These are phyloP conservation scores for Ovis canadensis DNA, from an alignment of 2,113 vertebrate species.

Conservation along the genomic window DNA sequence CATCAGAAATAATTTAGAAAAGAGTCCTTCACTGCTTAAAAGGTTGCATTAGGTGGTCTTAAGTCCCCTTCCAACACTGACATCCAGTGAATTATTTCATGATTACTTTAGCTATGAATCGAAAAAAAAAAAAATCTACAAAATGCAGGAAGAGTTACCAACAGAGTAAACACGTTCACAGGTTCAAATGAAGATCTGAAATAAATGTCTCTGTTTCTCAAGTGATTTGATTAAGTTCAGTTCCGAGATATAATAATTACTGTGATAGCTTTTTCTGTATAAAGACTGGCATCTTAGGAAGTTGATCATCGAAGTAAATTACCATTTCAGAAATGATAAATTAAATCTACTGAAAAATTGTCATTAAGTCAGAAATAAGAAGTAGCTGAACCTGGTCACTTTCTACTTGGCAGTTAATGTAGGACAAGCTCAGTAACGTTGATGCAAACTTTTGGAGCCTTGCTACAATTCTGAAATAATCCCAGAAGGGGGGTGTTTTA, in stretches of 20 bases:
- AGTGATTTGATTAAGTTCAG: background rate
- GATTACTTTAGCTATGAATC: background rate
- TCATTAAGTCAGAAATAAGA: background rate
- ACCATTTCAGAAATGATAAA: slow-evolving; percentile 11
- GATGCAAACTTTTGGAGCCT: background rate
- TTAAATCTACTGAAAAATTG: background rate
- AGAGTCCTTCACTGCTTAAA: background rate
- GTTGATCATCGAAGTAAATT: background rate
- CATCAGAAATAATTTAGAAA: slow-evolving; percentile 18
- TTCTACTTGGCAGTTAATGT: background rate
- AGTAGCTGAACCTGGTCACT: background rate
- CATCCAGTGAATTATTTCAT: slow-evolving; percentile 26
- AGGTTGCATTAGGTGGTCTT: background rate
- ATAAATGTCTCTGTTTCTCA: background rate
- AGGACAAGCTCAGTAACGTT: background rate
- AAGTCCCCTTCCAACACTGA: background rate
- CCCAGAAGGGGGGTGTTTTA: background rate
- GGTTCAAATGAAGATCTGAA: background rate
- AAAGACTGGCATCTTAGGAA: background rate
- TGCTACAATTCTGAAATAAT: background rate
- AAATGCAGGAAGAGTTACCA: slow-evolving; percentile 8
- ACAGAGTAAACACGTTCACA: background rate
- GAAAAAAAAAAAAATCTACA: background rate
- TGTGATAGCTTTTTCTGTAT: background rate
- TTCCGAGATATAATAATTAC: background rate